Percentiles rank a stretch among this genome's conserved stretches.
Conservation (phyloP, 2,888 invertebrate species). For the Melitaea athalia region DNA sequence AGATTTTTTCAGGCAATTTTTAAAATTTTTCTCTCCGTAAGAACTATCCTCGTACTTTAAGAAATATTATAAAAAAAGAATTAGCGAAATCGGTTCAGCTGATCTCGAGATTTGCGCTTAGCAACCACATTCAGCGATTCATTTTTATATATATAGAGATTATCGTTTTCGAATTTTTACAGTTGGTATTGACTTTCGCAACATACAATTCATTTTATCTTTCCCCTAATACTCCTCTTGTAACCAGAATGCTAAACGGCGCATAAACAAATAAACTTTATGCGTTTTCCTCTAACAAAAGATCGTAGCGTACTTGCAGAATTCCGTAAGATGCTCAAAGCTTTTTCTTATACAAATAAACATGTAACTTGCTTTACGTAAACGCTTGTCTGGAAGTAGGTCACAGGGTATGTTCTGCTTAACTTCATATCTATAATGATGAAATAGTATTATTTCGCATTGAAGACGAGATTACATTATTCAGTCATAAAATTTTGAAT, state of each 20-base stretch:
- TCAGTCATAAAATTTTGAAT: no score
- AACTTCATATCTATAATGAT: conserved; percentile 39
- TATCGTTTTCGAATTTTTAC: no score
- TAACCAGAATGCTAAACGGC: background rate
- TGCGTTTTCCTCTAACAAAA: conserved; percentile 11
- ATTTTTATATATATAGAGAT: no score
- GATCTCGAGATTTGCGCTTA: no score
- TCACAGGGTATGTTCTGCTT: conserved; percentile 50
- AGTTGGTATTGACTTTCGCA: background rate
- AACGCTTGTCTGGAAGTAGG: conserved; percentile 51
- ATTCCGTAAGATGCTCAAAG: conserved; percentile 21
- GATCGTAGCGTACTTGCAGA: conserved; percentile 7
- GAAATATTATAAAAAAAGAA: no score
- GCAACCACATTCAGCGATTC: no score
- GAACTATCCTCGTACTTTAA: no score
- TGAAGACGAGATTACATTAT: no score
- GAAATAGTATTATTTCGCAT: conserved; percentile 9
- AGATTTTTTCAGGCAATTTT: no score
- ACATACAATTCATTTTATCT: background rate
- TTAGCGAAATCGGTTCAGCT: no score
- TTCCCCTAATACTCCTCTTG: background rate
- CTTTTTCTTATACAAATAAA: conserved; percentile 24
- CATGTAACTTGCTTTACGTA: conserved; percentile 42
- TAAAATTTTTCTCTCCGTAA: no score
- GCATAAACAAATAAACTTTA: conserved; percentile 7